Base-by-base conservation (phyloP, 2,113 vertebrate species). In the Myotis yumanensis region DNA sequence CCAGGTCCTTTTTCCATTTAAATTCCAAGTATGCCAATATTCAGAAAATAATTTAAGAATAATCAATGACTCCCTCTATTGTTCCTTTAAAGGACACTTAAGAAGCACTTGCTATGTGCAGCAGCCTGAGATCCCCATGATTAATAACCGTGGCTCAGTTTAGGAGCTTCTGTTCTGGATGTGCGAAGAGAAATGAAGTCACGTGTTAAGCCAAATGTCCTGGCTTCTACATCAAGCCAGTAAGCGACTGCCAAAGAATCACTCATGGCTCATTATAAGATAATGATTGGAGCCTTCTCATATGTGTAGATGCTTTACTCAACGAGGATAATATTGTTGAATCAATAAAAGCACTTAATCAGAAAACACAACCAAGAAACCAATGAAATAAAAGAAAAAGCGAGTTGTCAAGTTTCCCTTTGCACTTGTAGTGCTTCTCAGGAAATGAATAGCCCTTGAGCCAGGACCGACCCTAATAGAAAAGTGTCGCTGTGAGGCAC, bases 291-390 rank as follows among this genome's bases (percentile, higher is more conserved):
- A 37, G 35, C 87, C 76, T 94, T 72, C 54, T 91, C 37, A 17
- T 57, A 43, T 59, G 15, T 82, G 32, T 68, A 77, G 69, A 43
- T 64, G 32, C 62, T 90, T 87, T 69, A 64, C 25, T 76, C 62
- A 92, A 64, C 18, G 16, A 90, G 68, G 22, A 62, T 75, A 90
- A 68, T 40, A 59, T 3, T 66, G 23, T 11, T 72, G 30, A 87
- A 77, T 82, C 23, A 92, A 52, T 85, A 82, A 62, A 86, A 82
- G 11, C 37, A 90, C 35, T 62, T 89, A 54, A 76, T 66, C 35
- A 94, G 88, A 96, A 89, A 81, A 1, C 72, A 95, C 82, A 81
- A 77, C 72, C 9, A 84, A 52, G 64, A 90, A 86, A 57, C 46
- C 87, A 40, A 77, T 54, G 82, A 89, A 57, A 20, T 16, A 37